phyloP scores from a whole-genome alignment of 2,113 vertebrate genomes.

The Colossoma macropomum region DNA sequence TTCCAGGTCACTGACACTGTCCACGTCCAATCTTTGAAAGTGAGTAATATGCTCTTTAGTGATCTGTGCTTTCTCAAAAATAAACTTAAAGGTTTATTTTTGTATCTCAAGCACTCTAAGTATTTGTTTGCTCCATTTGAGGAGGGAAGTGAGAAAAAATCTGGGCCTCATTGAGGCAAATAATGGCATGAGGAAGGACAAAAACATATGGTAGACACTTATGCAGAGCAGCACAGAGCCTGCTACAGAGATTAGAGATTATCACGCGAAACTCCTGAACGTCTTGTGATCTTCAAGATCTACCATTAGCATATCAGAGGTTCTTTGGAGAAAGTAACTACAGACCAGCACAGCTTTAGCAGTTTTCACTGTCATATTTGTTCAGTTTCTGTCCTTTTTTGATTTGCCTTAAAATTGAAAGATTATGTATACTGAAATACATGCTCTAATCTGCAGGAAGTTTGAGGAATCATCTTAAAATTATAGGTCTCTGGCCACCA shows the following conservation, averaged over 20 bases:
- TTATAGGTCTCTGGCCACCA: not conserved
- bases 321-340: too few species aligned
- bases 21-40: slow-evolving; percentile 73
- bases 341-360: too few species aligned
- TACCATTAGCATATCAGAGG: not conserved
- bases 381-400: too few species aligned
- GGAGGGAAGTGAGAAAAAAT: slow-evolving; percentile 41
- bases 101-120: slow-evolving; percentile 67
- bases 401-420: not conserved
- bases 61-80: slow-evolving; percentile 74
- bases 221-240: not conserved
- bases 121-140: slow-evolving; percentile 64
- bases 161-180: slow-evolving; percentile 36
- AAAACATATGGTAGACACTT: slow-evolving; percentile 13
- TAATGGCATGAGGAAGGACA: slow-evolving; percentile 33
- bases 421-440: not conserved
- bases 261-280: not conserved
- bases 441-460: slow-evolving; percentile 6
- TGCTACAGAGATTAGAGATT: slow-evolving; percentile 19
- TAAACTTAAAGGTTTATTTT: slow-evolving; percentile 58
- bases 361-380: too few species aligned
- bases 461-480: not conserved
- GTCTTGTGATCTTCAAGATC: not conserved
- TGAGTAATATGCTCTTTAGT: slow-evolving; percentile 67
- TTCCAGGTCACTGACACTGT: slow-evolving; percentile 73